Conservation (phyloP, 2,113 vertebrate species). For the Rhipidura dahli region DNA sequence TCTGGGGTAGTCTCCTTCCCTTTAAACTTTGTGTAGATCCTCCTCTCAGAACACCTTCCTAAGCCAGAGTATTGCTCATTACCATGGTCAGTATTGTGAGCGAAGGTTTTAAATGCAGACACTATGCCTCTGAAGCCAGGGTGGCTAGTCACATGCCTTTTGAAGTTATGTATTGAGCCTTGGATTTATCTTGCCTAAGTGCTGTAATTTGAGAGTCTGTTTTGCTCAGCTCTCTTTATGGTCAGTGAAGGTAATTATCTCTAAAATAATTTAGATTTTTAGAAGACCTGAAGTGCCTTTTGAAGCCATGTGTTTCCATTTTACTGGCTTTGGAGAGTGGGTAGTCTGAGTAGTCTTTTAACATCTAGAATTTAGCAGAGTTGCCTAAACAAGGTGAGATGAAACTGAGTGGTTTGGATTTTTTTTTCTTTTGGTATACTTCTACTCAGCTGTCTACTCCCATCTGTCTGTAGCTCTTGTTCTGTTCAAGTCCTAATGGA, state of each 20-base stretch:
- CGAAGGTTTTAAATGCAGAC: neutral
- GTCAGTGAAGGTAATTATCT: constrained; percentile 16
- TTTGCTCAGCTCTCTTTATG: constrained; percentile 1
- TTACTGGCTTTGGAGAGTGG: neutral
- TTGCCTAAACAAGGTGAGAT: neutral
- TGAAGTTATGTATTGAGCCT: neutral
- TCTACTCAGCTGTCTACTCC: neutral
- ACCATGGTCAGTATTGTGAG: neutral
- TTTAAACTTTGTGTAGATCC: neutral
- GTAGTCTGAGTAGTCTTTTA: neutral
- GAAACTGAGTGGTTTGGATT: neutral
- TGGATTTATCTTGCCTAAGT: constrained; percentile 1
- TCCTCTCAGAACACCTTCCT: neutral
- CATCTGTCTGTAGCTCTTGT: neutral
- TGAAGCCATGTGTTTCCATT: neutral
- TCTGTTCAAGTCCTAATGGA: neutral
- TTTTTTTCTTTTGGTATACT: neutral
- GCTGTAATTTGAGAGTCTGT: constrained; percentile 42
- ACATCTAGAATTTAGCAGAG: neutral
- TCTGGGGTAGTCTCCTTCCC: neutral
- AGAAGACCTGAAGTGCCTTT: neutral
- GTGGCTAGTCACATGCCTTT: constrained; percentile 21
- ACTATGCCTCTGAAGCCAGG: neutral
- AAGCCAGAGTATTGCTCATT: neutral
- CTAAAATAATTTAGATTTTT: constrained; percentile 6